Evolutionary conservation across 2,888 invertebrate genomes (phyloP), one percentile per base, ranked within the genome.

Genomic region (Cyaniris semiargus): DNA sequence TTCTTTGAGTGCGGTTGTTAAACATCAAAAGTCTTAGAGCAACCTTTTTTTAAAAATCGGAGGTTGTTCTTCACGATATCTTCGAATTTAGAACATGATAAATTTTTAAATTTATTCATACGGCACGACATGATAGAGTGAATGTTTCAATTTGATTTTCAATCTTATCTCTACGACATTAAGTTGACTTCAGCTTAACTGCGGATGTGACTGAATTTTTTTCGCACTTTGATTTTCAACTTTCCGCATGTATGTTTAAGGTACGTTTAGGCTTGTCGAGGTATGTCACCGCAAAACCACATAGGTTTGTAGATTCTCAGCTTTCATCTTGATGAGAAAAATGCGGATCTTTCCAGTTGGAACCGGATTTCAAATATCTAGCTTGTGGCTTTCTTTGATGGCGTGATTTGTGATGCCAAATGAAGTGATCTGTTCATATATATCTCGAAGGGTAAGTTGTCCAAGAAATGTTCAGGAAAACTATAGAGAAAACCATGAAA

Each of bases 241-340:
- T 44, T 21, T 38, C 10, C 44, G 18, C 0, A 18, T 21, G 3
- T 13, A 0, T 10, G 0, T 18, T 1, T 72, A 72, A 23, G 5
- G 48, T 21, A 23, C 13, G 10, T 48, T 48, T 72, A 18, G 21
- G 4, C 1, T 18, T 21, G 6, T n/a, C 21, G 1, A n/a, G 71
- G 7, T 1, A 21, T 15, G 4, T 15, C 72, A 48, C 48, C 44
- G 48, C 72, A 44, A 48, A 72, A 48, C 72, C 48, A 72, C 72
- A 72, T 44, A 23, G 72, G 72, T 72, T 48, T 72, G 72, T 72
- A 48, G 71, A 38, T 38, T 38, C 44, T 21, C 48, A 21, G 48
- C 72, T 72, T 15, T 72, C 72, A 72, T 72, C 72, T 72, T 72
- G 72, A 72, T 72, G 72, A 72, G 72, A 72, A 72, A 72, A 72